Conservation (phyloP, 2,113 vertebrate genomes). For the Bubo scandiacus region DNA sequence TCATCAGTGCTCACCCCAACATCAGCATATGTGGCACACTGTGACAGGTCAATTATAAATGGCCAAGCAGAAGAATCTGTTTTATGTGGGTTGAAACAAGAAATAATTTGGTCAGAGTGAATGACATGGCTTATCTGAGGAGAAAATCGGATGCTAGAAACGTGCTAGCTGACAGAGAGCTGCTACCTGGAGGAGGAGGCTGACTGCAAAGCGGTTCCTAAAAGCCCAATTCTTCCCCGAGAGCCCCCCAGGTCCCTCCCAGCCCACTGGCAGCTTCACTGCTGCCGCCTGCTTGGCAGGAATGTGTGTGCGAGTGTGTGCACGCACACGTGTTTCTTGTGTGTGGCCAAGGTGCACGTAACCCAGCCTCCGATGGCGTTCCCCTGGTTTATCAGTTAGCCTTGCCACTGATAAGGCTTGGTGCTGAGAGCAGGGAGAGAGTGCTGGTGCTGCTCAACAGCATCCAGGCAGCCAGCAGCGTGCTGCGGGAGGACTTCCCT, state of each 20-base stretch:
- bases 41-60: not conserved
- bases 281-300: not conserved
- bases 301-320: not conserved
- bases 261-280: not conserved
- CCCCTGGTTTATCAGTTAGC: not conserved
- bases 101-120: not conserved
- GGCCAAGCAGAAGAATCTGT: not conserved
- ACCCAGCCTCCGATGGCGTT: not conserved
- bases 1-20: not conserved
- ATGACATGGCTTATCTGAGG: not conserved
- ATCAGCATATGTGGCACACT: not conserved
- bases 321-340: rapidly evolving
- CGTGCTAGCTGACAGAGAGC: too few species aligned
- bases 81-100: not conserved
- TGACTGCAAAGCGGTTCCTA: not conserved
- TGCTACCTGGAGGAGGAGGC: not conserved
- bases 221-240: not conserved
- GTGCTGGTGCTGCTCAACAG: not conserved
- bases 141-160: not conserved
- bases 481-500: not conserved
- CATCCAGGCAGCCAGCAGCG: not conserved
- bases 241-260: not conserved
- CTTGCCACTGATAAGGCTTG: not conserved
- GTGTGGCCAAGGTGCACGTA: not conserved
- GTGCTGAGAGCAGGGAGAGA: not conserved